Base-by-base conservation (phyloP, 1,140 invertebrate genomes). In the Tetragnatha versicolor region DNA sequence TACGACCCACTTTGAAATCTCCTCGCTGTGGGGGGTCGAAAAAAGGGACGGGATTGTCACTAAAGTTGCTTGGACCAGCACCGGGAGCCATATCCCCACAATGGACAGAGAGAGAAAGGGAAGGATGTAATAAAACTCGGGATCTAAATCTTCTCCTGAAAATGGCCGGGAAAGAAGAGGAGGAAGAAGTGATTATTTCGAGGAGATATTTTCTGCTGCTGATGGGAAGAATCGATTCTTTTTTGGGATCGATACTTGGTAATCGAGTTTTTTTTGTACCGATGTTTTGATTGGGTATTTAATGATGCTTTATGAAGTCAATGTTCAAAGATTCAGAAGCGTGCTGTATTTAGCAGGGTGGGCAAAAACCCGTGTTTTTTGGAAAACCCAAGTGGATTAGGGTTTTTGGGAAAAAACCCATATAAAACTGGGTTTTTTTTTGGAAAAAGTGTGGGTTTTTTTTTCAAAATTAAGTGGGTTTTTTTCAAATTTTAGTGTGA, bases 1-100 rank as follows among this genome's bases (percentile, higher is more conserved):
- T 65, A 65, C 61, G 61, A 65, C 35, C 61, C 27, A 65, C 35
- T 65, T 65, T 65, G 61, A 65, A 65, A 65, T 65, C n/a, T n/a
- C n/a, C n/a, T n/a, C 61, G 61, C 61, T 37, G 61, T 42, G 61
- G 20, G 60, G 20, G 60, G n/a, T 10, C 20, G 61, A 65, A 65
- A 29, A 65, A 63, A 45, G 49, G 9, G 20, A 25, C 9, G 20
- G 27, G 45, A 42, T 25, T 14, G 35, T 14, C 37, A 42, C 22
- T 42, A 65, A 65, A 65, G 61, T 65, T 65, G 61, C 61, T 65
- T 12, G 61, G 61, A 27, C 61, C 29, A 58, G 55, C 55, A 33
- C 31, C n/a, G 35, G 35, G 55, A 27, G 55, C 29, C 55, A n/a
- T 58, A 33, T 31, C 29, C 33, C 55, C 29, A 4, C 17, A 6